Conservation (phyloP, 2,888 invertebrate species). For the Tiphia femorata region DNA sequence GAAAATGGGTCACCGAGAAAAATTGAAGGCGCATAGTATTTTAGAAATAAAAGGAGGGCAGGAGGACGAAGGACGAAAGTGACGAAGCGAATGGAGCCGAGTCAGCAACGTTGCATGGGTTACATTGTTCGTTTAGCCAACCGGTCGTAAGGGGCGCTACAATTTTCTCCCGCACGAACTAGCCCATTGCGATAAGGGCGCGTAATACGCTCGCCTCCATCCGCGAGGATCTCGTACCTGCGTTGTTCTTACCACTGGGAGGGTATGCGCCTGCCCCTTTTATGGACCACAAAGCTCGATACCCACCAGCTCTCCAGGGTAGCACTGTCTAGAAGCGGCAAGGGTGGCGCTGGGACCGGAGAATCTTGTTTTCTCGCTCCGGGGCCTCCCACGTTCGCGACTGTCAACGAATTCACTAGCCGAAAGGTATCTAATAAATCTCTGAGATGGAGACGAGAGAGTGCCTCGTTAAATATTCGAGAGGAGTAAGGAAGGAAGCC, state of each 20-base stretch:
- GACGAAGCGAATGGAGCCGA: conserved; percentile 15
- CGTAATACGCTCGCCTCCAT: conserved; percentile 28
- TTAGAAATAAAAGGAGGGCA: conserved; percentile 1
- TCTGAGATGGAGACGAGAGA: conserved; percentile 21
- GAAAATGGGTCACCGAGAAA: too few species aligned
- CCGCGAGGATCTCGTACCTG: conserved; percentile 4
- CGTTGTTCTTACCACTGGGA: conserved; percentile 22
- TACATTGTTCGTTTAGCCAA: conserved; percentile 44
- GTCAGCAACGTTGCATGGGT: conserved; percentile 13
- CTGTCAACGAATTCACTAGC: conserved; percentile 31
- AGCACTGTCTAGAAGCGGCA: too few species aligned
- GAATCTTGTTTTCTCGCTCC: conserved; percentile 26
- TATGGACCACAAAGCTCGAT: conserved; percentile 21
- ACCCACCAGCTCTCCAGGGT: too few species aligned
- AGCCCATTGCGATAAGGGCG: conserved; percentile 35
- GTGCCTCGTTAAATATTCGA: conserved; percentile 32
- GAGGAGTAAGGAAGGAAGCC: too few species aligned
- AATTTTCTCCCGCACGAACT: conserved; percentile 33
- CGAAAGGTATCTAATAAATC: conserved; percentile 40
- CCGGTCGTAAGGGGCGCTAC: conserved; percentile 32
- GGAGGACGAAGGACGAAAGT: neutral
- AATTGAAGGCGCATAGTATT: too few species aligned
- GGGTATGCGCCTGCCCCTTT: conserved; percentile 22
- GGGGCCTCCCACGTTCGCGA: conserved; percentile 12
- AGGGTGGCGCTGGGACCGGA: conserved; percentile 5